Base-by-base conservation (phyloP, 2,888 invertebrate genomes). In the Sycophila texana region DNA sequence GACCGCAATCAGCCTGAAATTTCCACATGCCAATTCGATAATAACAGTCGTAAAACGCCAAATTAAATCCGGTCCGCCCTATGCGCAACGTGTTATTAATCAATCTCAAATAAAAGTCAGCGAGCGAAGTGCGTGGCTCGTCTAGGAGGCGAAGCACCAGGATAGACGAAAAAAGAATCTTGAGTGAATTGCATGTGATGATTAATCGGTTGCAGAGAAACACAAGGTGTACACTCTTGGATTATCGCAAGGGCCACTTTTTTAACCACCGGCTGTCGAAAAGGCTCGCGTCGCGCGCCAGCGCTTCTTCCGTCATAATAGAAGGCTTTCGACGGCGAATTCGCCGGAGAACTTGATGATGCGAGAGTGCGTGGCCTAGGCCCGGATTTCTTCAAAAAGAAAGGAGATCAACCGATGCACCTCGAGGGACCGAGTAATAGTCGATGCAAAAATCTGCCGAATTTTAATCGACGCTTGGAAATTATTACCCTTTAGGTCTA, bases 221-320 rank as follows among this genome's bases (percentile, higher is more conserved):
- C 63, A 77, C 77, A 81, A 81, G 81, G 77, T 74, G 77, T 61
- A 18, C 63, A 39, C 18, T 4, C n/a, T 14, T 14, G 57, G 30
- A 81, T 77, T 58, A 81, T 78, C 63, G 73, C 47, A 39, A 22
- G 73, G 49, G 53, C 66, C 71, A 20, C n/a, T 39, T 16, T 61
- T 77, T 66, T 82, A 82, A 82, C 49, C 68, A 80, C 82, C 73
- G 80, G 72, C 82, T 82, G 82, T 82, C 82, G 55, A 22, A 79
- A 77, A 77, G 55, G 26, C 51, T 66, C 71, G 30, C 20, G 53
- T 47, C 18, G 22, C 61, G 51, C n/a, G 20, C n/a, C 49, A 30
- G 65, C 70, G 49, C 20, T 70, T 39, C 26, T 72, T 76, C 66
- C 67, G 65, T 57, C 57, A 65, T 82, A 82, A 80, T 80, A 61